A percentile compares a stretch with the other conserved stretches of the same genome.
These are phyloP conservation scores for Gymnarchus niloticus DNA, from an alignment of 2,113 vertebrate species.

Conservation along the genomic window DNA sequence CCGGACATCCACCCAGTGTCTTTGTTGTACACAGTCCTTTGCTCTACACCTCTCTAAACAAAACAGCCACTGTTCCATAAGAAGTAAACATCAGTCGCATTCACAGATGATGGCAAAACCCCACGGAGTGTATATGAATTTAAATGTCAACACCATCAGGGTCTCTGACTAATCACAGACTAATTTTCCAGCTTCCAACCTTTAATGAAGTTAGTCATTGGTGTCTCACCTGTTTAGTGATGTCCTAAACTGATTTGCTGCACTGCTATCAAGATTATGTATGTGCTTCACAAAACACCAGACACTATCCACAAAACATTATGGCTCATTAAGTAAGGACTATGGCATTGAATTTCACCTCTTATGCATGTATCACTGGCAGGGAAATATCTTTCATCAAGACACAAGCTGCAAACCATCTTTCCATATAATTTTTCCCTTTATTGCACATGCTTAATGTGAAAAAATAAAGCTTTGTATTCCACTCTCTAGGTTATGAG, in stretches of 20 bases:
- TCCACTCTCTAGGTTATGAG: no score
- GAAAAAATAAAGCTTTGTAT: no score
- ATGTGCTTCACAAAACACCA: neutral
- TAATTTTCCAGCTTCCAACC: conserved; percentile 7
- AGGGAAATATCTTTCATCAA: neutral
- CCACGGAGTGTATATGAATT: neutral
- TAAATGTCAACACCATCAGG: neutral
- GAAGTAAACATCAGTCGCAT: neutral
- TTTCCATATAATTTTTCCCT: neutral
- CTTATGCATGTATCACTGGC: neutral
- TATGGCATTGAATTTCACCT: neutral
- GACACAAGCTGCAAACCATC: neutral
- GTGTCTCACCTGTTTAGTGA: neutral
- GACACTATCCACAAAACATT: neutral
- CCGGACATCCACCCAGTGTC: no score
- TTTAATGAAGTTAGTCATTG: neutral
- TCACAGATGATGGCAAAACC: neutral
- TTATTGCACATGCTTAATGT: no score
- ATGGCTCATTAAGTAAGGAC: neutral
- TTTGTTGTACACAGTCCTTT: no score
- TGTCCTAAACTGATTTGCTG: neutral
- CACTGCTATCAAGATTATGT: neutral
- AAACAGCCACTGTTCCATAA: neutral
- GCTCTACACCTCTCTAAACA: neutral
- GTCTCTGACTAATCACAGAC: neutral